Percentiles rank a stretch among this genome's conserved stretches.
phyloP scores from a whole-genome alignment of 1,140 invertebrate species.

The Hylaeus volcanicus region DNA sequence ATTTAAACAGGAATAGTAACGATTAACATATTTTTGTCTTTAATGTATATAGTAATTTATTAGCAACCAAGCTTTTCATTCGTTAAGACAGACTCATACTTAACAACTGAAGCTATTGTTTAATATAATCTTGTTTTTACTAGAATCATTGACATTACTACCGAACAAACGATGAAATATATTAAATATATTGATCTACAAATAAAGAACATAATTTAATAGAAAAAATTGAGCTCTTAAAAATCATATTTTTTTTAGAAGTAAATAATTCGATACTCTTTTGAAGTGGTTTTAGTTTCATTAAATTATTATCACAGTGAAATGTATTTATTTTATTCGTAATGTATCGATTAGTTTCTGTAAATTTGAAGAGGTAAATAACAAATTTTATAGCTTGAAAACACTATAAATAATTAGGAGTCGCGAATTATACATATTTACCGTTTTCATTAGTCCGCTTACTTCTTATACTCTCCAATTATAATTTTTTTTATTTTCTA shows the following conservation, averaged over 20 bases:
- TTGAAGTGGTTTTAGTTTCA: constrained; percentile 5
- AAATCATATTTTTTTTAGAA: not conserved
- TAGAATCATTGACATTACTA: constrained; percentile 3
- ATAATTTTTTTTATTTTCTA: constrained; percentile 13
- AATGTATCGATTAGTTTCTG: not conserved
- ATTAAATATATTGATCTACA: not conserved
- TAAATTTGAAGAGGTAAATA: not conserved
- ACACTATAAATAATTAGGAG: not conserved
- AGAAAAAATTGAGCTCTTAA: not conserved
- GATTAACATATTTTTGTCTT: not conserved
- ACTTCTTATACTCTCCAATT: not conserved
- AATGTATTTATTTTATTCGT: constrained; percentile 5
- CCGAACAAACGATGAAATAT: not conserved
- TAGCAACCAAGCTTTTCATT: constrained; percentile 24
- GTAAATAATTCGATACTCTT: constrained; percentile 1
- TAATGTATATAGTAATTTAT: constrained; percentile 16
- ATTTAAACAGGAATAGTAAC: not conserved
- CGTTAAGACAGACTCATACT: constrained; percentile 14
- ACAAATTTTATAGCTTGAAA: not conserved
- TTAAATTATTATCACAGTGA: constrained; percentile 14
- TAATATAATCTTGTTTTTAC: constrained; percentile 3
- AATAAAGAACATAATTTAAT: constrained; percentile 17
- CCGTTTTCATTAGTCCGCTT: not conserved
- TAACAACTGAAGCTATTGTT: constrained; percentile 3
- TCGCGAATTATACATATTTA: constrained; percentile 4